A percentile compares a stretch with the other conserved stretches of the same genome.
These are phyloP conservation scores for Hippocampus barbouri DNA, from an alignment of 2,113 vertebrate genomes.

Conservation along the genomic window DNA sequence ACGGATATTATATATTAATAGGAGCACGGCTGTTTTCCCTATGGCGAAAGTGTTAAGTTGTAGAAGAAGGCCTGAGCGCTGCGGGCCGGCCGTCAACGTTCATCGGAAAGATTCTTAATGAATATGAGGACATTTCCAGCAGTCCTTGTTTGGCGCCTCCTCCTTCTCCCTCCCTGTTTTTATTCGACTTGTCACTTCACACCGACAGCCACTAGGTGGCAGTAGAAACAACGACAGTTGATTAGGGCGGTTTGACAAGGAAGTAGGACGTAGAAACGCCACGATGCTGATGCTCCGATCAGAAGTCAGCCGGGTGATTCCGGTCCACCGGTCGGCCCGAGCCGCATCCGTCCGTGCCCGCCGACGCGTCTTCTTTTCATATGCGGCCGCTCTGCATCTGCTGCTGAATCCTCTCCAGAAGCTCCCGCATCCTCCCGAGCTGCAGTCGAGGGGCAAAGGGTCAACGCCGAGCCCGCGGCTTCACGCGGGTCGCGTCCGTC, in stretches of 20 bases:
- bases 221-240: no score
- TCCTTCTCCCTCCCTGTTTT: conserved; percentile 19
- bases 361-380: neutral
- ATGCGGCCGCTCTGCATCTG: conserved; percentile 75
- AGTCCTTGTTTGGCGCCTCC: neutral
- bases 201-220: conserved; percentile 23
- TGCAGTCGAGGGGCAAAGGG: conserved; percentile 36
- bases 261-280: no score
- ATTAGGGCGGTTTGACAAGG: no score
- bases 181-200: conserved; percentile 7
- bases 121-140: conserved; percentile 80
- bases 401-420: conserved; percentile 87
- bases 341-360: no score
- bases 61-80: conserved; percentile 77
- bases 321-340: no score
- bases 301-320: neutral
- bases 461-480: neutral
- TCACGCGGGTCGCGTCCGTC: neutral
- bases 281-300: neutral
- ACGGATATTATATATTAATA: conserved; percentile 80
- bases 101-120: conserved; percentile 77
- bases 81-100: conserved; percentile 73
- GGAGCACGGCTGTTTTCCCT: conserved; percentile 80
- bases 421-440: conserved; percentile 88
- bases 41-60: conserved; percentile 89